Conservation (phyloP, 2,888 invertebrate genomes). For the Crocallis elinguaria region DNA sequence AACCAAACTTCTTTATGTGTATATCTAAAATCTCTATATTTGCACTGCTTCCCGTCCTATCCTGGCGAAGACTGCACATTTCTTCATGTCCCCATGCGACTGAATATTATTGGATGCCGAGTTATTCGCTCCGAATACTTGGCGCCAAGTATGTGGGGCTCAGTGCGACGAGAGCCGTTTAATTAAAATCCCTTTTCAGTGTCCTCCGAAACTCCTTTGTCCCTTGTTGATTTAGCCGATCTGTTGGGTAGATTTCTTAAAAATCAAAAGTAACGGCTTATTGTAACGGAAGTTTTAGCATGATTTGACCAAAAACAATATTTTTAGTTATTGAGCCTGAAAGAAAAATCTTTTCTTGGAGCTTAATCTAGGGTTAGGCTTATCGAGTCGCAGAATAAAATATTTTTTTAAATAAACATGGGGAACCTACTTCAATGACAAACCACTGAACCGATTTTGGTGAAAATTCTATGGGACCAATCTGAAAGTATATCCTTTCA, state of each 20-base stretch:
- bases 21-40: neutral
- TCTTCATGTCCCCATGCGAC: conserved; percentile 2
- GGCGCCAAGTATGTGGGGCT: conserved; percentile 24
- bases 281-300: too few relatives aligned
- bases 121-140: conserved; percentile 15
- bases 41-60: neutral
- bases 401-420: too few relatives aligned
- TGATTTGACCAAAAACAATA: too few relatives aligned
- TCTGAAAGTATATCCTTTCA: too few relatives aligned
- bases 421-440: too few relatives aligned
- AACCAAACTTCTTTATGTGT: neutral
- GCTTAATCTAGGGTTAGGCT: too few relatives aligned
- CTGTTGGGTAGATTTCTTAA: neutral
- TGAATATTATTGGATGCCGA: conserved; percentile 6
- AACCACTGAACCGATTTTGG: too few relatives aligned
- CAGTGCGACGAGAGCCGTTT: conserved; percentile 20
- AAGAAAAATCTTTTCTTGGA: too few relatives aligned
- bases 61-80: conserved; percentile 4
- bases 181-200: conserved; percentile 32
- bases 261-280: neutral
- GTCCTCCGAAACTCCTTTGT: conserved; percentile 6
- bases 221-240: conserved; percentile 13
- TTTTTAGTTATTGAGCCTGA: too few relatives aligned
- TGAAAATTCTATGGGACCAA: too few relatives aligned
- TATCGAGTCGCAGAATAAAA: too few relatives aligned